Evolutionary conservation across 2,888 invertebrate genomes (phyloP).

Genomic region (Octonoba sinensis): DNA sequence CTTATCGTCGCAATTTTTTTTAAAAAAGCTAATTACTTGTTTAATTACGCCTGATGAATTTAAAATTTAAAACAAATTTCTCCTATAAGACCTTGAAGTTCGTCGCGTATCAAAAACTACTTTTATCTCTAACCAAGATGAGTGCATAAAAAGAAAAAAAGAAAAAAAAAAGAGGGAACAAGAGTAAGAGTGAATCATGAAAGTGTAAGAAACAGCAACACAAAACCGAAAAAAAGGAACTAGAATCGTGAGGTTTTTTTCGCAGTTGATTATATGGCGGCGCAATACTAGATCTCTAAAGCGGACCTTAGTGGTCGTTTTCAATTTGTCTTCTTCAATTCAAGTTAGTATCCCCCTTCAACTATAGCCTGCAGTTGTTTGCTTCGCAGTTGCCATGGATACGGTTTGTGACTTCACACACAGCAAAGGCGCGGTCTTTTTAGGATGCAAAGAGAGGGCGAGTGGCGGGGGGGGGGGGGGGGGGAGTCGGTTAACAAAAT

Average conservation of each 20-base stretch:
- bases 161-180: too few relatives aligned
- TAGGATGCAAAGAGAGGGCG: too few relatives aligned
- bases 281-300: neutral
- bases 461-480: too few relatives aligned
- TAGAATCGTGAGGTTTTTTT: constrained; percentile 46
- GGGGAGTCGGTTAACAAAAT: too few relatives aligned
- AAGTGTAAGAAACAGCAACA: neutral
- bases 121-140: too few relatives aligned
- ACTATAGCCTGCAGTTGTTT: neutral
- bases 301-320: constrained; percentile 6
- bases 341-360: neutral
- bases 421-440: too few relatives aligned
- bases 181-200: neutral
- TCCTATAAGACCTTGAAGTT: too few relatives aligned
- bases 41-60: too few relatives aligned
- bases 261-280: constrained; percentile 58
- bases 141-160: neutral
- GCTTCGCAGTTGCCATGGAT: neutral
- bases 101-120: too few relatives aligned
- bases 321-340: constrained; percentile 11
- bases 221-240: neutral
- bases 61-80: too few relatives aligned
- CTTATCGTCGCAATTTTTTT: too few relatives aligned
- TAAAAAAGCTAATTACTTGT: too few relatives aligned
- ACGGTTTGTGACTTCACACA: neutral